These are phyloP conservation scores for Calcarius ornatus DNA, from an alignment of 2,113 vertebrate species.

Conservation along the genomic window DNA sequence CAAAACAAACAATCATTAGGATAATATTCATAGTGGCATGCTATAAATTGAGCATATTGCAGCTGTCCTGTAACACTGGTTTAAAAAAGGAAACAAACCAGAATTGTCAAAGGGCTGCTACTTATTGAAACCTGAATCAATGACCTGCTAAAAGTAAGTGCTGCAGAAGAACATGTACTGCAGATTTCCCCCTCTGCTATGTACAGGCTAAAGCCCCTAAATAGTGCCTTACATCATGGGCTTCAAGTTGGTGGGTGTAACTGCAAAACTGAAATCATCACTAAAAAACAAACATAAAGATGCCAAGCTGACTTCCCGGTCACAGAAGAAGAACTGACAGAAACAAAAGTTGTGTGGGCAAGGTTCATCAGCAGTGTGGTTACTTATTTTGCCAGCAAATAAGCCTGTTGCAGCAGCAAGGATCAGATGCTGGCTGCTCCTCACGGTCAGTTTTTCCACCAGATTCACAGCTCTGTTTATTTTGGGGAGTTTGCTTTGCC, in stretches of 20 bases:
- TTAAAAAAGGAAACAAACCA: background rate
- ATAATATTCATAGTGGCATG: background rate
- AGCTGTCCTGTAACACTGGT: background rate
- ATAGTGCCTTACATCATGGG: background rate
- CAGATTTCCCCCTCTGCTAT: background rate
- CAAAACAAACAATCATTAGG: background rate
- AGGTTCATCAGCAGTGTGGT: background rate
- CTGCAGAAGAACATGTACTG: background rate
- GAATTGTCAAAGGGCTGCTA: background rate
- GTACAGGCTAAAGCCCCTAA: background rate
- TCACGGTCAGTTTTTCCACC: background rate
- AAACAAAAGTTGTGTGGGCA: background rate
- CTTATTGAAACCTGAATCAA: background rate
- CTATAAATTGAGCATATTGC: background rate
- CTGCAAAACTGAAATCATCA: slow-evolving; percentile 9
- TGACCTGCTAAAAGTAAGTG: background rate
- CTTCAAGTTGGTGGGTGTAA: background rate
- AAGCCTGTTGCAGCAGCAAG: background rate
- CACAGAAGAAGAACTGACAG: background rate
- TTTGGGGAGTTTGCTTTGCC: background rate
- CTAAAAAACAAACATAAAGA: background rate
- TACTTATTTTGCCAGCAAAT: background rate
- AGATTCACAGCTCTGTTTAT: background rate
- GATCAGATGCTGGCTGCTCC: background rate
- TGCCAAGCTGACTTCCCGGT: background rate